A percentile compares a stretch with the other conserved stretches of the same genome.
Evolutionary conservation across 2,888 invertebrate species (phyloP).

Genomic region (Mallateleia sp.): DNA sequence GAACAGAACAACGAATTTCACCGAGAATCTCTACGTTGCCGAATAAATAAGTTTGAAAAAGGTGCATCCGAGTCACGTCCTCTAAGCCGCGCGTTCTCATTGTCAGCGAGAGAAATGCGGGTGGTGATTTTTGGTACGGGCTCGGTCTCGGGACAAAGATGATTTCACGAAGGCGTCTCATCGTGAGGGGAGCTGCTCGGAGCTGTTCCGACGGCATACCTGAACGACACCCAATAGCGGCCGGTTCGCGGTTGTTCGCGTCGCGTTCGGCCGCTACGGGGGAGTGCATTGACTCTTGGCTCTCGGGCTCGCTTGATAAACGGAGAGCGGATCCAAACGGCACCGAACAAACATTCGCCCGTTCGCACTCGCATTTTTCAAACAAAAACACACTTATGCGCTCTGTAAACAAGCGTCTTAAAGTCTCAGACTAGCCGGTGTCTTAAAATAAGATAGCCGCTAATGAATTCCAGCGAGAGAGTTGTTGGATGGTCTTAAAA

Average conservation of each 20-base stretch:
- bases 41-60: slow-evolving; percentile 2
- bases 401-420: background rate
- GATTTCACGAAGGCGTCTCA: slow-evolving; percentile 59
- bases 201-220: slow-evolving; percentile 82
- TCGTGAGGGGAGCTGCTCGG: slow-evolving; percentile 61
- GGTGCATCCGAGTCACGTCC: slow-evolving; percentile 17
- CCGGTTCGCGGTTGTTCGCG: slow-evolving; percentile 80
- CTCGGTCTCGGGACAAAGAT: slow-evolving; percentile 35
- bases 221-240: slow-evolving; percentile 84
- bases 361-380: slow-evolving; percentile 42
- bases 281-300: slow-evolving; percentile 86
- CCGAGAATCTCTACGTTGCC: background rate
- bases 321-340: slow-evolving; percentile 54
- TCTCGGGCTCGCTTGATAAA: slow-evolving; percentile 76
- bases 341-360: slow-evolving; percentile 51
- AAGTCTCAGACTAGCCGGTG: too few relatives aligned
- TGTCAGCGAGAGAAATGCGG: slow-evolving; percentile 31
- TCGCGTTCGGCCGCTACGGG: slow-evolving; percentile 78
- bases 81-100: slow-evolving; percentile 12
- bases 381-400: slow-evolving; percentile 26
- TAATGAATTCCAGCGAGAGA: too few relatives aligned
- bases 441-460: too few relatives aligned
- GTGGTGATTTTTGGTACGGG: slow-evolving; percentile 52
- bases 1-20: background rate
- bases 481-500: too few relatives aligned